Base-by-base conservation (phyloP, 2,888 invertebrate species). In the Idaea dimidiata region DNA sequence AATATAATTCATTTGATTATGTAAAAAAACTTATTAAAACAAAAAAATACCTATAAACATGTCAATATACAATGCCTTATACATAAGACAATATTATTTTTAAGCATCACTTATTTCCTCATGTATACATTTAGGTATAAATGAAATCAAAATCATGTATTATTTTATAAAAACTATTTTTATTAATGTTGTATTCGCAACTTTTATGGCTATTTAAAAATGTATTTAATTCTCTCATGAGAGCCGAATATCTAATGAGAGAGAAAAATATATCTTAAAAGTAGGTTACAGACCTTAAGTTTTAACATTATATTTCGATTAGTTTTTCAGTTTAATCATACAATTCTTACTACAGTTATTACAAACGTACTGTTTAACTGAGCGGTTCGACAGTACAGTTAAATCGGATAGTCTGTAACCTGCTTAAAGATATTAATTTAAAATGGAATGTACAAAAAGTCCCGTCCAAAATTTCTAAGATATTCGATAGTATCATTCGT, bases 391-490 rank as follows among this genome's bases (percentile, higher is more conserved):
- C n/a, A n/a, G n/a, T n/a, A n/a, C n/a, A n/a, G n/a, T n/a, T n/a
- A n/a, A n/a, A n/a, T n/a, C n/a, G n/a, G n/a, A n/a, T 32, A 8
- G 32, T 8, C 10, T 32, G 32, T 32, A 2, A 32, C 6, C 6
- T 32, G 43, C 10, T 14, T 2, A 14, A 8, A 14, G 3, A 8
- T 8, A 43, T 14, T 10, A 14, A 43, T 14, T 8, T 8, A 2
- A 10, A 43, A 43, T 14, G 10, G 8, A 43, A 14, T 43, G 43
- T 43, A 43, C 43, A 59, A 59, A 65, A 58, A 32, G 58, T 31
- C 72, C 86, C 86, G 88, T 88, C 88, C 87, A 83, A 72, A 77
- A 10, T 43, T 43, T 14, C 14, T 33, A 33, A 43, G 14, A 43
- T 14, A 43, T 10, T 10, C 43, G 43, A 43, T 43, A 10, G 43